These are phyloP conservation scores for Glossophaga mutica DNA, from an alignment of 2,797 vertebrate genomes.

Conservation along the genomic window DNA sequence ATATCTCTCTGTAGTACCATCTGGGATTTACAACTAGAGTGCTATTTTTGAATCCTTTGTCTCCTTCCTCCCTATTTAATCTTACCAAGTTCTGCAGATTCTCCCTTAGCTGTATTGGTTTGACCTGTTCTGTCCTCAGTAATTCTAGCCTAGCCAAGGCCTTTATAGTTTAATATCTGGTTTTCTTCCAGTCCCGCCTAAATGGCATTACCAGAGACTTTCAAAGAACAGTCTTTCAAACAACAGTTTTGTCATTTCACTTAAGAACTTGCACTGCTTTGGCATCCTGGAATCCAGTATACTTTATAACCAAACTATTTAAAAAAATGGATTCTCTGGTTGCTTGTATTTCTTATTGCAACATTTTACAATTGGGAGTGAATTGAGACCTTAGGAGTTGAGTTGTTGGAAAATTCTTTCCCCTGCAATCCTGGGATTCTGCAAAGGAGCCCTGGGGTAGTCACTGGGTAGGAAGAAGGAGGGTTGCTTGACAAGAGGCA, in stretches of 20 bases:
- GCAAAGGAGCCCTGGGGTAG: not conserved
- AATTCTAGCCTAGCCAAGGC: not conserved
- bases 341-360: not conserved
- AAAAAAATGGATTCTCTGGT: not conserved
- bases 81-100: not conserved
- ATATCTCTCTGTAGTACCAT: not conserved
- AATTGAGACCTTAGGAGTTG: not conserved
- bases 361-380: not conserved
- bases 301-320: not conserved
- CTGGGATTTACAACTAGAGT: slow-evolving; percentile 15
- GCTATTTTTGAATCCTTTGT: slow-evolving; percentile 27
- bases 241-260: not conserved
- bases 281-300: not conserved
- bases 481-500: not conserved
- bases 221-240: slow-evolving; percentile 1
- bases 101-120: not conserved
- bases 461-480: too few relatives aligned
- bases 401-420: not conserved
- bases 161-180: not conserved
- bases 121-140: not conserved
- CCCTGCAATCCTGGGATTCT: not conserved
- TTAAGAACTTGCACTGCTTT: not conserved
- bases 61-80: not conserved
- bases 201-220: not conserved
- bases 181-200: not conserved